Base-by-base conservation (phyloP, 2,113 vertebrate species). In the Urocynchramus pylzowi region DNA sequence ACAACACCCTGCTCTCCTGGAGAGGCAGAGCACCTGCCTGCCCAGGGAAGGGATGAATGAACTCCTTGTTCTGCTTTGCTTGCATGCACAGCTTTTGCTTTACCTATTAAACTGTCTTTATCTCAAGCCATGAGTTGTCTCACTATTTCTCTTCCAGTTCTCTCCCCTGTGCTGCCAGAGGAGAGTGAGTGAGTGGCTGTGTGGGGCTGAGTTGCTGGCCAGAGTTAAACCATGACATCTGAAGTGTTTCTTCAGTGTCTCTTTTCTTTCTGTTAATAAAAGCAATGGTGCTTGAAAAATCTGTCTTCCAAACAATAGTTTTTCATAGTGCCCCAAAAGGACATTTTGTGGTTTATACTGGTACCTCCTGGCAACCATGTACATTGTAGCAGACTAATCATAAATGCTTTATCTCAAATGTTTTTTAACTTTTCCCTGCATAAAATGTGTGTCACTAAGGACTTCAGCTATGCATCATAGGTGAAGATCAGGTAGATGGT, bases 171-270 rank as follows among this genome's bases (percentile, higher is more conserved):
- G 23, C 27, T 26, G 33, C 16, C 20, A 16, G 42, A 33, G 23
- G 63, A 61, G 33, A 39, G 23, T 31, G 49, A 56, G 11, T 0
- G 0, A 39, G 28, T 13, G 11, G 14, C 12, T 67, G 8, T 13
- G 6, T 16, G 14, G 37, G 28, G n/a, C 35, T 87, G 37, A 50
- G 47, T 30, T 63, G 11, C 31, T 37, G 13, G 16, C 16, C n/a
- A 12, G 16, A 14, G 4, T 81, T 44, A 63, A 68, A 69, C 11
- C 8, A 19, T 22, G 63, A 16, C 16, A 39, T 39, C 33, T 64
- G 31, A 93, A 88, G 4, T 10, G 4, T 20, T 75, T 45, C 27
- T 33, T n/a, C n/a, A n/a, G n/a, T 8, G 10, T 13, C 6, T 39
- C 11, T 59, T 73, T 45, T 37, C 37, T 76, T 69, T 45, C 9